Evolutionary conservation across 2,888 invertebrate species (phyloP).

Genomic region (Clistopyga incitator): DNA sequence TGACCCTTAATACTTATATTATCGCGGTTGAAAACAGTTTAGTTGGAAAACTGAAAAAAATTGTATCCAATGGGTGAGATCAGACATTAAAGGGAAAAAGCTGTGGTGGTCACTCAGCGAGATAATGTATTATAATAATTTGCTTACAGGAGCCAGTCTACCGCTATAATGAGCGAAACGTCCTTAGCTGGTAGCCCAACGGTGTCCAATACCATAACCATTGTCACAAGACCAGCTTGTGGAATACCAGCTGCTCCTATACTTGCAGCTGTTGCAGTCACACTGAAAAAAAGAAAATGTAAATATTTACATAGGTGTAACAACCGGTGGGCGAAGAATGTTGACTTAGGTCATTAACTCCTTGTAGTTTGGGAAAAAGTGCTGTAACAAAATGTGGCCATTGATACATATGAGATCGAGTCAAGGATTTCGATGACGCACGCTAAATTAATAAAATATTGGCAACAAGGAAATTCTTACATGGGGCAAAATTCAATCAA

Average conservation of each 20-base stretch:
- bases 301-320: slow-evolving; percentile 9
- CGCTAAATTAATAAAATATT: background rate
- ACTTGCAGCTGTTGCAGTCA: slow-evolving; percentile 98
- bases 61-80: too few relatives aligned
- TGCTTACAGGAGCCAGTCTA: slow-evolving; percentile 95
- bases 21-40: too few relatives aligned
- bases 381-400: background rate
- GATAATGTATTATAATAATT: background rate
- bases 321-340: background rate
- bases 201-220: slow-evolving; percentile 97
- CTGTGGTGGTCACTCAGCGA: background rate
- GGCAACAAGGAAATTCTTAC: background rate
- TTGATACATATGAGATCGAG: background rate
- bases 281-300: slow-evolving; percentile 85
- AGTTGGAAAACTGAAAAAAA: too few relatives aligned
- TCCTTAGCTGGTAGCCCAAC: slow-evolving; percentile 95
- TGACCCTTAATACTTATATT: too few relatives aligned
- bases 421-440: background rate
- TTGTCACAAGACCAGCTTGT: slow-evolving; percentile 97
- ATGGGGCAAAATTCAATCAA: background rate
- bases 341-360: background rate
- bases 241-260: slow-evolving; percentile 99
- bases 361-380: background rate
- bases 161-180: slow-evolving; percentile 94
- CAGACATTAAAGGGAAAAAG: too few relatives aligned